phyloP scores from a whole-genome alignment of 2,888 invertebrate species.

The Meteorus cinctellus region DNA sequence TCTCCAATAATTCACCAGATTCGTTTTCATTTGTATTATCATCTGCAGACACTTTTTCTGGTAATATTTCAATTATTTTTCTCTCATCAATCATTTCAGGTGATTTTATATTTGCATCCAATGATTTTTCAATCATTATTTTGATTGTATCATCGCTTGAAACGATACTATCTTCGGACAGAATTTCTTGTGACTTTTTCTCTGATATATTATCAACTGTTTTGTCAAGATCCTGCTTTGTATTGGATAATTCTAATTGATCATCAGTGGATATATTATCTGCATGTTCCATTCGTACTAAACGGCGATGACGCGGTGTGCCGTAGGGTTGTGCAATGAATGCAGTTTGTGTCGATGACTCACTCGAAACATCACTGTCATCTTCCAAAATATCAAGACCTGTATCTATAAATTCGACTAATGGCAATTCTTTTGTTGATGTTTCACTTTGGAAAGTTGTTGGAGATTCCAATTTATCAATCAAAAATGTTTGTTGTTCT shows the following conservation, averaged over 20 bases:
- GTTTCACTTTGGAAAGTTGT: neutral
- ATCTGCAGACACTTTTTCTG: neutral
- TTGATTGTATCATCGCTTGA: neutral
- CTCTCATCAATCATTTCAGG: neutral
- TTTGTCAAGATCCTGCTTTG: neutral
- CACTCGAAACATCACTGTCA: slow-evolving; percentile 67
- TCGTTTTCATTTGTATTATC: neutral
- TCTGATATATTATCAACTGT: neutral
- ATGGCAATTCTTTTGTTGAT: neutral
- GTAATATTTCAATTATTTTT: neutral
- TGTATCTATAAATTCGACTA: neutral
- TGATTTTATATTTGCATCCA: neutral
- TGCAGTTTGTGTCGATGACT: slow-evolving; percentile 68
- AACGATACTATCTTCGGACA: neutral
- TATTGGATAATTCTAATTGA: neutral
- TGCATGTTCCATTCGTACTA: slow-evolving; percentile 32
- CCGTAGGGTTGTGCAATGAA: slow-evolving; percentile 64
- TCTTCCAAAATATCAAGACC: slow-evolving; percentile 52
- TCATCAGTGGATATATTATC: slow-evolving; percentile 22
- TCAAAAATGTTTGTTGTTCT: slow-evolving; percentile 19
- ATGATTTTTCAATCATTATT: neutral
- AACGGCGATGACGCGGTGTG: slow-evolving; percentile 61
- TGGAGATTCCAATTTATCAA: neutral
- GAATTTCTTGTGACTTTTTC: neutral
- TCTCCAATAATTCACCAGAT: neutral